Conservation (phyloP, 2,113 vertebrate species). For the Esox niger region DNA sequence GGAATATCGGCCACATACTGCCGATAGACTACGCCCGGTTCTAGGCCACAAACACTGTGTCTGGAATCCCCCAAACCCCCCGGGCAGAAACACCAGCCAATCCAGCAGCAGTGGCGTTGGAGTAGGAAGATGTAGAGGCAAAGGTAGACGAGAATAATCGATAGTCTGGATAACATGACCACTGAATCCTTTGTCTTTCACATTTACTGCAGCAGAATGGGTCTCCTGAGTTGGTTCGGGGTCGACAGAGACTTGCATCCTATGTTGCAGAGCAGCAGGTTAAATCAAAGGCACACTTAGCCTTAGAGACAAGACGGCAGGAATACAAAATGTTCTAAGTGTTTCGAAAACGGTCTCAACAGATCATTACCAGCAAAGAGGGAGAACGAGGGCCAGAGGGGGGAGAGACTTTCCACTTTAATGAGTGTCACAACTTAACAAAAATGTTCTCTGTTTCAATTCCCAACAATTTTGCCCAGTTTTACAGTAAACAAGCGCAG, state of each 20-base stretch:
- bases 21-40: too few relatives aligned
- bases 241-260: not conserved
- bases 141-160: too few relatives aligned
- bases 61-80: too few relatives aligned
- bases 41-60: too few relatives aligned
- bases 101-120: too few relatives aligned
- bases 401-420: slow-evolving; percentile 42
- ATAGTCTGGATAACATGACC: too few relatives aligned
- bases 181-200: too few relatives aligned
- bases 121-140: too few relatives aligned
- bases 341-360: slow-evolving; percentile 36
- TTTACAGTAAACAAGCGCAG: slow-evolving; percentile 51
- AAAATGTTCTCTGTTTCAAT: slow-evolving; percentile 55
- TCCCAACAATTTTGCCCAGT: slow-evolving; percentile 49
- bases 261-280: slow-evolving; percentile 19
- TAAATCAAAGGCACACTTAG: slow-evolving; percentile 27
- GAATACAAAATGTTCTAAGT: slow-evolving; percentile 40
- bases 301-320: slow-evolving; percentile 15
- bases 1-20: too few relatives aligned
- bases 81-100: too few relatives aligned
- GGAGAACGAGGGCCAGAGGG: not conserved
- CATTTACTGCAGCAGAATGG: too few relatives aligned
- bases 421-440: slow-evolving; percentile 57
- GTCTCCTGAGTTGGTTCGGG: too few relatives aligned
- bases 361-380: slow-evolving; percentile 33